phyloP scores from a whole-genome alignment of 2,113 vertebrate genomes.

The Dunckerocampus dactyliophorus region DNA sequence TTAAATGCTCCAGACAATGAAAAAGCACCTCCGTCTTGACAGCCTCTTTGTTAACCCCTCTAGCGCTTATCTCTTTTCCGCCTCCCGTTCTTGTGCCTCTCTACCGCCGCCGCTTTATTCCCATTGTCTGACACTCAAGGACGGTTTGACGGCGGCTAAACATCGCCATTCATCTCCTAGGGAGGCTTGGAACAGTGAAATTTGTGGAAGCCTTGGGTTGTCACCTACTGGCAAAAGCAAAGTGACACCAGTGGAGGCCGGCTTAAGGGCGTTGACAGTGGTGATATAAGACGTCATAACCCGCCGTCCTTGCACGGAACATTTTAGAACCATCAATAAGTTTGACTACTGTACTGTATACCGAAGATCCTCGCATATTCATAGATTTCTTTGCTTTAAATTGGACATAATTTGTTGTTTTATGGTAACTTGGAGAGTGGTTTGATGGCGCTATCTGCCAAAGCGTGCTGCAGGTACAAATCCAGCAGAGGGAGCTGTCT shows the following conservation, averaged over 20 bases:
- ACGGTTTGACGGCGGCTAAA: conserved; percentile 62
- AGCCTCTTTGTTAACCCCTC: conserved; percentile 64
- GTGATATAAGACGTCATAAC: conserved; percentile 63
- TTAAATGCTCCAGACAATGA: conserved; percentile 71
- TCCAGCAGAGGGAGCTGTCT: too few species aligned
- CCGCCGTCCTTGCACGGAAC: conserved; percentile 42
- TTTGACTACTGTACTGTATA: conserved; percentile 26
- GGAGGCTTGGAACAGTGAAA: background rate
- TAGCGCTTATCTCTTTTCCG: conserved; percentile 56
- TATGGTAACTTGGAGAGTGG: too few species aligned
- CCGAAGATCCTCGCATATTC: too few species aligned
- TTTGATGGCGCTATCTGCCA: too few species aligned
- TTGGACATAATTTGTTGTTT: too few species aligned
- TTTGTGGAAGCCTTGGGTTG: conserved; percentile 52
- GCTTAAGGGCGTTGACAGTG: conserved; percentile 5
- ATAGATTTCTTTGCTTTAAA: too few species aligned
- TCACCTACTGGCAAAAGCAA: conserved; percentile 54
- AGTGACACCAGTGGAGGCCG: conserved; percentile 46
- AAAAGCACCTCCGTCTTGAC: conserved; percentile 59
- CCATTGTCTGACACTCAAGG: conserved; percentile 67
- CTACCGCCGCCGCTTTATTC: conserved; percentile 39
- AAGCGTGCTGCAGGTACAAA: too few species aligned
- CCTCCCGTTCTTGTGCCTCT: conserved; percentile 52
- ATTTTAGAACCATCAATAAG: conserved; percentile 45
- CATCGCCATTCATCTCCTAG: conserved; percentile 58